These are phyloP conservation scores for Seladonia tumulorum DNA, from an alignment of 2,888 invertebrate species.

Conservation along the genomic window DNA sequence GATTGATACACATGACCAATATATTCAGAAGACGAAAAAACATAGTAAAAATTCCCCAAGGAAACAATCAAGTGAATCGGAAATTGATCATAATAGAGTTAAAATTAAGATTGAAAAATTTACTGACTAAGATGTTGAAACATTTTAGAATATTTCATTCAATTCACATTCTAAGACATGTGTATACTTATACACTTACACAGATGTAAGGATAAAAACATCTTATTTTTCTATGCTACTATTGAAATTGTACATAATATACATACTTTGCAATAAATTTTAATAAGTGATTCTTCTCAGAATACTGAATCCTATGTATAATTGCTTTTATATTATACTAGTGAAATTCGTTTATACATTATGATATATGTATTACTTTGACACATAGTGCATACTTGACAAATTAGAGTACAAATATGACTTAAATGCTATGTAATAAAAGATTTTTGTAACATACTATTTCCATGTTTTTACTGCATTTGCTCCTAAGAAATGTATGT, in stretches of 20 bases:
- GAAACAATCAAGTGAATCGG: slow-evolving; percentile 8
- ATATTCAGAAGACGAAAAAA: not conserved
- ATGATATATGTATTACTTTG: not conserved
- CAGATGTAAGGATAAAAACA: not conserved
- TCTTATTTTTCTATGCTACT: slow-evolving; percentile 8
- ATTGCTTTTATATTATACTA: not conserved
- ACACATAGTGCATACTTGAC: not conserved
- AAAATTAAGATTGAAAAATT: slow-evolving; percentile 46
- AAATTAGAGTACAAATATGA: slow-evolving; percentile 31
- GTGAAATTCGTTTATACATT: not conserved
- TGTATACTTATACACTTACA: not conserved
- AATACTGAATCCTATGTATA: not conserved
- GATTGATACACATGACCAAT: not conserved
- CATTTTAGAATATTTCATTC: not conserved
- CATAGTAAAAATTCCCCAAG: not conserved
- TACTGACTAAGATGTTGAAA: slow-evolving; percentile 4
- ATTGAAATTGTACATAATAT: slow-evolving; percentile 35
- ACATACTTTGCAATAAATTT: slow-evolving; percentile 7
- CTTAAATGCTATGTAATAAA: slow-evolving; percentile 2
- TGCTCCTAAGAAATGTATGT: no score
- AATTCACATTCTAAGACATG: not conserved
- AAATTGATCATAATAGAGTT: slow-evolving; percentile 32
- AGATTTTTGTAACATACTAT: slow-evolving; percentile 6
- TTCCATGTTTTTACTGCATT: not conserved
- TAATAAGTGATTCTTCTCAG: not conserved